Base-by-base conservation (phyloP, 2,888 invertebrate genomes). In the Antitype chi region DNA sequence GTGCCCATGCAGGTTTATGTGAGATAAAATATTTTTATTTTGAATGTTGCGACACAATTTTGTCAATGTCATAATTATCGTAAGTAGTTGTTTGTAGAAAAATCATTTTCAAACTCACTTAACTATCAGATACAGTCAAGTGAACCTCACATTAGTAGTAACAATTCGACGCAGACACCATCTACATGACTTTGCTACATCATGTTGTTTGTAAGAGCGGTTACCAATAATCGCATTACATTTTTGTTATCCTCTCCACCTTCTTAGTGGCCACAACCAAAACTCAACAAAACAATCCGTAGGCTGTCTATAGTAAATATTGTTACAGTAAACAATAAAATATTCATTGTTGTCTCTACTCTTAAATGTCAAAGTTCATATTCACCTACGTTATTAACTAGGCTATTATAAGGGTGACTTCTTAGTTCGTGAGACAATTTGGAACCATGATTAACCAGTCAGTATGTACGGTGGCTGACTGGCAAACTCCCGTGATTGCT, bases 351-450 rank as follows among this genome's bases (percentile, higher is more conserved):
- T 72, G 32, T 76, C 38, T 57, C 0, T 32, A 32, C 25, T 13
- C 23, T 53, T 38, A 62, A 72, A 78, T 73, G 73, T 69, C 63
- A 73, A 72, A 79, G 64, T 73, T 79, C 72, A 59, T 25, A 28
- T 32, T 60, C 53, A 70, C 59, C 47, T 55, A 55, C 9, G 47
- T 68, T 47, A 28, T 43, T 28, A 55, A 28, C n/a, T 47, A 47
- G 55, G n/a, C 17, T 47, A n/a, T 25, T 28, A 28, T 28, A 28
- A 47, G 23, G 6, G 25, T 70, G 8, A 38, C 28, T 25, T 59
- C 7, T 59, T 59, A 25, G 25, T 17, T 8, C 28, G 9, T 28
- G 11, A 60, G 5, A 20, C 20, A 20, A 28, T 20, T 28, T 28
- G 28, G 28, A 28, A 32, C 20, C 6, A 23, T 60, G 23, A 32